phyloP scores from a whole-genome alignment of 2,888 invertebrate species.

The Suillia variegata region DNA sequence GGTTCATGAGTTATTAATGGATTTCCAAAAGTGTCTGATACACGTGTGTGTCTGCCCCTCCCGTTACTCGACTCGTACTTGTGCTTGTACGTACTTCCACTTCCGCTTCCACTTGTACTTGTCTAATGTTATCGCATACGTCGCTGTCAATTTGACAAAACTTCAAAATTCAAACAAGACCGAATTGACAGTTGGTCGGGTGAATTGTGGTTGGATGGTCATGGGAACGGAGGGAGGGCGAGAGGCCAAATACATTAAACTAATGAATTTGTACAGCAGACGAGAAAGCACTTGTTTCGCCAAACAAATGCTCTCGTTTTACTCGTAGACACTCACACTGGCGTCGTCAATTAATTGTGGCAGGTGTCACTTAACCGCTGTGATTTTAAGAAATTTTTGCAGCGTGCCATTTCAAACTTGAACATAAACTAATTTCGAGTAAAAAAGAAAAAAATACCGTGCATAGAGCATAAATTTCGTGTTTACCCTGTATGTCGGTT shows the following conservation, averaged over 20 bases:
- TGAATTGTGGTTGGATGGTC: background rate
- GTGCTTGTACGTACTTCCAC: too few relatives aligned
- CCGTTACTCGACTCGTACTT: too few relatives aligned
- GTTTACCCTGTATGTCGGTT: too few relatives aligned
- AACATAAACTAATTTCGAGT: background rate
- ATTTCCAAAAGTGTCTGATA: too few relatives aligned
- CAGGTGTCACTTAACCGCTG: background rate
- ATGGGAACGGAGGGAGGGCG: background rate
- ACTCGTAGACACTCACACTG: too few relatives aligned
- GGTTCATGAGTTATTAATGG: conserved; percentile 16
- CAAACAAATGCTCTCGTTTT: background rate
- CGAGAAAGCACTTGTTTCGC: background rate
- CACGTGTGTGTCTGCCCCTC: too few relatives aligned
- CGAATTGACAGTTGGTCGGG: background rate
- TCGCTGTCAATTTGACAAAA: background rate
- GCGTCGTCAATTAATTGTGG: background rate
- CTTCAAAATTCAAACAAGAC: background rate
- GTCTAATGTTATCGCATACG: background rate
- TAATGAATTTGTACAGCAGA: background rate
- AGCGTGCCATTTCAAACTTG: conserved; percentile 4
- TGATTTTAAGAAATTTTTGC: background rate
- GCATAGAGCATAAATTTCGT: background rate
- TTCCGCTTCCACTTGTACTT: background rate
- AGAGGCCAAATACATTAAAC: background rate
- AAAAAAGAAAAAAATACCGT: too few relatives aligned